A percentile compares a stretch with the other conserved stretches of the same genome.
phyloP scores from a whole-genome alignment of 2,113 vertebrate genomes.

The Tautogolabrus adspersus region DNA sequence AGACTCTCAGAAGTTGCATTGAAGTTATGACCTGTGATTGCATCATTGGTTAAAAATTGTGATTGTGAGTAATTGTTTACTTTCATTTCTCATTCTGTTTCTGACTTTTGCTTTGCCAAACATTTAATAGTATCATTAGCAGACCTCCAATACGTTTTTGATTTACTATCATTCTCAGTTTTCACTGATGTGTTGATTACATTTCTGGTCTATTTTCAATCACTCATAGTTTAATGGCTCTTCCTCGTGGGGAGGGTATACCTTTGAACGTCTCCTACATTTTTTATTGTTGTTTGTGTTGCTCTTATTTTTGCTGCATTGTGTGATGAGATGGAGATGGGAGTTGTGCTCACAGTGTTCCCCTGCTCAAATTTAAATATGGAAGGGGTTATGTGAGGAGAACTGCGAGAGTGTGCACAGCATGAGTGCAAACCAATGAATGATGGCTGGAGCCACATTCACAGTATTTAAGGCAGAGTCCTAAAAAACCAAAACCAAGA shows the following conservation, averaged over 20 bases:
- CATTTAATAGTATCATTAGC: background rate
- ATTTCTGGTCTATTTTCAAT: background rate
- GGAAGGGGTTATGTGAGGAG: constrained; percentile 25
- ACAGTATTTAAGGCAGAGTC: constrained; percentile 6
- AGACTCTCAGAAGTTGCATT: constrained; percentile 22
- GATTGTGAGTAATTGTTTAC: constrained; percentile 9
- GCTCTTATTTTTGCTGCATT: constrained; percentile 11
- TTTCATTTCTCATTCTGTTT: constrained; percentile 6
- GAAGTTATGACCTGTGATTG: constrained; percentile 19
- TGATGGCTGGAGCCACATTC: background rate
- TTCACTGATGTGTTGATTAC: constrained; percentile 9
- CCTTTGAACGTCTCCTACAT: constrained; percentile 2
- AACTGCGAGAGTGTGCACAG: constrained; percentile 13
- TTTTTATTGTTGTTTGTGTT: constrained; percentile 6
- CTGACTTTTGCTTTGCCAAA: background rate
- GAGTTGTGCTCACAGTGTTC: background rate
- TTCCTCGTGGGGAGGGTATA: background rate
- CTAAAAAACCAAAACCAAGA: constrained; percentile 2
- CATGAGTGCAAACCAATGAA: constrained; percentile 26
- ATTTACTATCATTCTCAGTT: background rate
- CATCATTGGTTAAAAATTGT: constrained; percentile 8
- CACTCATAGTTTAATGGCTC: background rate
- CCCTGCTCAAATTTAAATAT: constrained; percentile 20
- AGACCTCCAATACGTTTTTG: constrained; percentile 6
- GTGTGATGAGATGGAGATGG: background rate